These are phyloP conservation scores for Porites australiensis DNA, from an alignment of 64 coral and sea anemone genomes.

Conservation along the genomic window DNA sequence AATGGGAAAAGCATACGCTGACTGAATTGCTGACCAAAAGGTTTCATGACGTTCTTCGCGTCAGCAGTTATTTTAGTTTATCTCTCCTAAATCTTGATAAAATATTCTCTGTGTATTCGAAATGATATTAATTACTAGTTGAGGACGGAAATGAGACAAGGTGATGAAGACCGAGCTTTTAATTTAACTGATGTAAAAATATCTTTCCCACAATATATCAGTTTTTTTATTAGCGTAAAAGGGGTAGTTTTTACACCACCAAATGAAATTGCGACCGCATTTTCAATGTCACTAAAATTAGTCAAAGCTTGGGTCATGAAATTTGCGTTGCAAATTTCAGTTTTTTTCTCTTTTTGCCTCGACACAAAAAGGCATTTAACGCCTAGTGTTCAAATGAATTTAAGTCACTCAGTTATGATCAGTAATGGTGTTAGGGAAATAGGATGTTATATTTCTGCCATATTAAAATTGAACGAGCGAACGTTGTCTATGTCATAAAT, in stretches of 20 bases:
- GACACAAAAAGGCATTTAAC: not conserved
- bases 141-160: not conserved
- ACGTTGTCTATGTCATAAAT: not conserved
- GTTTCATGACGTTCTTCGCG: not conserved
- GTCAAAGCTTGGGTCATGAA: not conserved
- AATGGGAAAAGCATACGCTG: not conserved
- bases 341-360: not conserved
- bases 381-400: not conserved
- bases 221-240: no score
- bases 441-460: not conserved
- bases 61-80: not conserved
- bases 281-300: not conserved
- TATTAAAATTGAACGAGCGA: not conserved
- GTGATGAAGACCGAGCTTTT: not conserved
- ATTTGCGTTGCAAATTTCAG: conserved; percentile 44
- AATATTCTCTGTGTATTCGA: not conserved
- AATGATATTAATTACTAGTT: not conserved
- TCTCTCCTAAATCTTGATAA: not conserved
- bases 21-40: not conserved
- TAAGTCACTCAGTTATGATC: not conserved
- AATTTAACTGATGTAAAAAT: no score
- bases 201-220: no score
- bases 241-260: not conserved
- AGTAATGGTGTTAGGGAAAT: no score
- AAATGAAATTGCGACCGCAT: not conserved